phyloP scores from a whole-genome alignment of 2,113 vertebrate species.

The Dinomys branickii region DNA sequence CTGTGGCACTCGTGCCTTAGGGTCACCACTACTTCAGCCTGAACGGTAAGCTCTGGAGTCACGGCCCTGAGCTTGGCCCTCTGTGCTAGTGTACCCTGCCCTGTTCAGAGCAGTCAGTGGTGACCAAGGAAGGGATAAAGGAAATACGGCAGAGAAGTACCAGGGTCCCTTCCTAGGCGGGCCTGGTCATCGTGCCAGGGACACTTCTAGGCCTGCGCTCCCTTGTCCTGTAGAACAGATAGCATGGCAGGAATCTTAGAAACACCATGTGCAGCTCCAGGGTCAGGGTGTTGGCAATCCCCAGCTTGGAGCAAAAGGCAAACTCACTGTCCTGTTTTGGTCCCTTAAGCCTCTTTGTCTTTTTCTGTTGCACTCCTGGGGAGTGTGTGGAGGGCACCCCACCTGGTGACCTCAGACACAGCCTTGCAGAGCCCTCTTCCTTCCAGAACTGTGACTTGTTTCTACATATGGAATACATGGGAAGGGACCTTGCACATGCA shows the following conservation, averaged over 20 bases:
- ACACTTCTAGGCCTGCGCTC: not conserved
- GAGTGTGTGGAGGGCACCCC: no score
- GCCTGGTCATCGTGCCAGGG: not conserved
- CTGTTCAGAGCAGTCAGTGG: rapidly evolving
- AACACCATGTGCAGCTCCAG: not conserved
- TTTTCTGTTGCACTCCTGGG: not conserved
- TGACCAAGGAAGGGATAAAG: rapidly evolving
- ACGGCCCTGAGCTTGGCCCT: not conserved
- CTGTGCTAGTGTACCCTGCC: rapidly evolving
- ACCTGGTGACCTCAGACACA: rapidly evolving
- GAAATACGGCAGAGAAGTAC: not conserved
- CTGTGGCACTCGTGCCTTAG: not conserved
- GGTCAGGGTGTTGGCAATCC: not conserved
- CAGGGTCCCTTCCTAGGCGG: not conserved
- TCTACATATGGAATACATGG: no score
- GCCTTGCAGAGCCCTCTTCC: not conserved
- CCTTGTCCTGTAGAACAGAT: not conserved
- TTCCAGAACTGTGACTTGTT: not conserved
- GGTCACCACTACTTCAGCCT: not conserved
- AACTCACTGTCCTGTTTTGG: no score
- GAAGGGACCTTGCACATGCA: not conserved
- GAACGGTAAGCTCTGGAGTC: not conserved
- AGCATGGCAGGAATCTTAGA: not conserved
- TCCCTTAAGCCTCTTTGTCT: not conserved
- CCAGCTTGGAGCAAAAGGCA: not conserved